Evolutionary conservation across 2,797 vertebrate genomes (phyloP).

Genomic region (Tragelaphus oryx): DNA sequence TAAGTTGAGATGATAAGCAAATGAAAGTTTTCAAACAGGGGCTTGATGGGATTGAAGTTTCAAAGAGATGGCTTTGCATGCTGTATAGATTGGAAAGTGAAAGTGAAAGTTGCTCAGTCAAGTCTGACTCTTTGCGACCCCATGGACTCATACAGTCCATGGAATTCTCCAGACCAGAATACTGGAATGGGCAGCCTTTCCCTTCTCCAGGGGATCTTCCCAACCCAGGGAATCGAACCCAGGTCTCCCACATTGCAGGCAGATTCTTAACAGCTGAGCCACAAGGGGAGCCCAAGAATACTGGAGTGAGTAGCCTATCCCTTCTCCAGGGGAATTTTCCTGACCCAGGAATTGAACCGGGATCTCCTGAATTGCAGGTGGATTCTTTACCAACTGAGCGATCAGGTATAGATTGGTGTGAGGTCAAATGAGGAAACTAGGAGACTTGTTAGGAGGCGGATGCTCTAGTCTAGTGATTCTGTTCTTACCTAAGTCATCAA

Average conservation of each 20-base stretch:
- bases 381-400: not conserved
- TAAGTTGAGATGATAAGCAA: constrained; percentile 12
- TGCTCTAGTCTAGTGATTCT: not conserved
- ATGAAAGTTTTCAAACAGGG: not conserved
- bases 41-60: not conserved
- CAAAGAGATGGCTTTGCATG: not conserved
- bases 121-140: not conserved
- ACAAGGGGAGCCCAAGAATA: not conserved
- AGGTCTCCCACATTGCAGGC: not conserved
- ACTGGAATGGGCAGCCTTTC: not conserved
- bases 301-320: not conserved
- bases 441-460: not conserved
- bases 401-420: not conserved
- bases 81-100: not conserved
- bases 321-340: not conserved
- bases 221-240: not conserved
- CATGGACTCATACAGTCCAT: not conserved
- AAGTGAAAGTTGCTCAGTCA: not conserved
- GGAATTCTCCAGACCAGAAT: not conserved
- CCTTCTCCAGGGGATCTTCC: not conserved
- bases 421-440: not conserved
- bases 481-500: not conserved
- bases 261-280: not conserved
- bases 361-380: not conserved
- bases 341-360: not conserved